Evolutionary conservation across 1,140 invertebrate species (phyloP).

Genomic region (Phocides pigmalion): DNA sequence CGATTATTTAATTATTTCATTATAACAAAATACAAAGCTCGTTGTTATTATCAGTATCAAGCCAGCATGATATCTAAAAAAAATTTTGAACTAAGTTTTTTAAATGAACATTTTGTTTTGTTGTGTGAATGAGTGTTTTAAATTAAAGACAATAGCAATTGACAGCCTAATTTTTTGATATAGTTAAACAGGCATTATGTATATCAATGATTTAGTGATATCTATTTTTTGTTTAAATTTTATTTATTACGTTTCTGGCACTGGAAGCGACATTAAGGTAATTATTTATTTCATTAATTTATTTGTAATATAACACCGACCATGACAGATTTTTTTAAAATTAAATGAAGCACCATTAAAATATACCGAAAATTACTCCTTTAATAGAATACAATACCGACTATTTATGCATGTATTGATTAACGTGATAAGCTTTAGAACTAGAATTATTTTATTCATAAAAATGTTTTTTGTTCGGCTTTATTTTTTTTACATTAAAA

Average conservation of each 20-base stretch:
- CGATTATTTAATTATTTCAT: conserved; percentile 50
- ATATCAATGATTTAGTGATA: conserved; percentile 66
- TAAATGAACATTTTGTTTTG: conserved; percentile 56
- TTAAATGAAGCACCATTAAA: neutral
- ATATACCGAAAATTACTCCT: neutral
- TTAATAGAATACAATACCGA: neutral
- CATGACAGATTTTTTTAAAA: no score
- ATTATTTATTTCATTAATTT: conserved; percentile 19
- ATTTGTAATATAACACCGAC: no score
- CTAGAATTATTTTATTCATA: conserved; percentile 9
- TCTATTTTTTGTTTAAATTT: conserved; percentile 64
- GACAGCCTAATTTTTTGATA: conserved; percentile 44
- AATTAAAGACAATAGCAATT: conserved; percentile 50
- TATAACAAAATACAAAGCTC: conserved; percentile 47
- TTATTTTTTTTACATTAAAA: no score
- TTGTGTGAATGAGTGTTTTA: conserved; percentile 65
- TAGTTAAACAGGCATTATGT: conserved; percentile 62
- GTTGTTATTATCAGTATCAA: conserved; percentile 44
- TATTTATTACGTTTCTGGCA: conserved; percentile 59
- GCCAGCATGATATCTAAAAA: conserved; percentile 64
- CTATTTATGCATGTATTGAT: conserved; percentile 30
- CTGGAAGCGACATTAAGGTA: conserved; percentile 66
- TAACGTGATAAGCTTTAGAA: conserved; percentile 34
- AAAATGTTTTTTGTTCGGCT: neutral
- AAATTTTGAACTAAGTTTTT: conserved; percentile 37